Conservation (phyloP, 92 coral and sea anemone genomes). For the Zoanthus sansibaricus region DNA sequence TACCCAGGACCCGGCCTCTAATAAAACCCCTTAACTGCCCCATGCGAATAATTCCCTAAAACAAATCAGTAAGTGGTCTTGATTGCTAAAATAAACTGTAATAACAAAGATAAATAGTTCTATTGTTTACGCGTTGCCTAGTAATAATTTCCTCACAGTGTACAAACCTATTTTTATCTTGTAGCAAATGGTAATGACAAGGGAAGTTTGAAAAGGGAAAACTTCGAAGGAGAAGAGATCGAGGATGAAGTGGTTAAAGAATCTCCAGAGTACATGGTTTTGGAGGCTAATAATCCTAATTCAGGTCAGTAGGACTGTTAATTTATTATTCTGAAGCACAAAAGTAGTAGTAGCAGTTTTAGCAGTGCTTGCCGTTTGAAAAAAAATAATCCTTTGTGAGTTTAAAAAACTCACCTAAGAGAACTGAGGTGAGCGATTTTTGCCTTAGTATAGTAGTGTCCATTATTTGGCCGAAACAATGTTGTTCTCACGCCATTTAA, state of each 20-base stretch:
- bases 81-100: not conserved
- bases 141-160: too few species aligned
- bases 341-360: not conserved
- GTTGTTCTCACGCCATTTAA: too few species aligned
- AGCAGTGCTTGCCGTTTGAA: too few species aligned
- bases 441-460: too few species aligned
- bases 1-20: too few species aligned
- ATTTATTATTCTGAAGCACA: not conserved
- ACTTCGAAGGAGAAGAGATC: not conserved
- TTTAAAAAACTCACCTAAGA: too few species aligned
- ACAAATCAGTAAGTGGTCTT: too few species aligned
- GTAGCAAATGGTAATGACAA: not conserved
- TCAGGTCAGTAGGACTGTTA: not conserved
- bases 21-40: too few species aligned
- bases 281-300: constrained; percentile 1
- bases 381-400: too few species aligned
- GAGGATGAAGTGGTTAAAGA: not conserved
- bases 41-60: too few species aligned
- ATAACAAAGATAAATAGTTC: not conserved
- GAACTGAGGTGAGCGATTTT: too few species aligned
- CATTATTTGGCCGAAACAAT: too few species aligned
- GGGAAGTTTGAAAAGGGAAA: not conserved
- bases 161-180: not conserved
- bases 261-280: constrained; percentile 11
- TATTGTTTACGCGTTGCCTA: not conserved